Evolutionary conservation across 1,140 invertebrate species (phyloP).

Genomic region (Drosophila kanapiae): DNA sequence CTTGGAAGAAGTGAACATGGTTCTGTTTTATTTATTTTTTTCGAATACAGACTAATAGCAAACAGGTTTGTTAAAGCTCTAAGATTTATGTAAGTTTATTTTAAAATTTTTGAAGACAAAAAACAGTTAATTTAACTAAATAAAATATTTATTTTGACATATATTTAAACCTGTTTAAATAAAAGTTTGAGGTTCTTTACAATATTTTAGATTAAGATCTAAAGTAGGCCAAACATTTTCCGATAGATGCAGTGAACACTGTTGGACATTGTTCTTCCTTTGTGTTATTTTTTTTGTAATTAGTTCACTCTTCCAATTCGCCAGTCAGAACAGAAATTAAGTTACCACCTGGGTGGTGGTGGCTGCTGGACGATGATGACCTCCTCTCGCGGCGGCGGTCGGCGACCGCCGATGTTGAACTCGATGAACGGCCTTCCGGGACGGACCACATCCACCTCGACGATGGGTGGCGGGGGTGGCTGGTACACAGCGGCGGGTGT

Average conservation of each 20-base stretch:
- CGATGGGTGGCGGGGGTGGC: slow-evolving; percentile 62
- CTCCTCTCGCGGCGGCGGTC: slow-evolving; percentile 65
- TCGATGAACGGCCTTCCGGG: slow-evolving; percentile 68
- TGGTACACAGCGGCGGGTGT: slow-evolving; percentile 67
- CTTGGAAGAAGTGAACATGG: background rate
- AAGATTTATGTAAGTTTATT: background rate
- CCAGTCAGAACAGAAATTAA: background rate
- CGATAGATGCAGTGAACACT: slow-evolving; percentile 1
- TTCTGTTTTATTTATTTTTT: slow-evolving; percentile 2
- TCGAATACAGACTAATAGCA: background rate
- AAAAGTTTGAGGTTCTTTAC: background rate
- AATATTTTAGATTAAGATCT: slow-evolving; percentile 29
- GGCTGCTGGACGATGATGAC: slow-evolving; percentile 67
- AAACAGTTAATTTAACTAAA: background rate
- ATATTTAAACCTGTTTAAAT: background rate
- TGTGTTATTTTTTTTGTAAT: background rate
- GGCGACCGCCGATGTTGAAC: slow-evolving; percentile 68
- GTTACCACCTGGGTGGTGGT: slow-evolving; percentile 64
- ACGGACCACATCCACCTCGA: slow-evolving; percentile 70
- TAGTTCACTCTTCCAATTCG: slow-evolving; percentile 14
- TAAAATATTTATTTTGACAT: background rate
- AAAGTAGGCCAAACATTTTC: slow-evolving; percentile 3
- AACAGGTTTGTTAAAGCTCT: background rate
- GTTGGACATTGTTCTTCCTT: slow-evolving; percentile 5
- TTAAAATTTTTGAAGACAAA: background rate